A percentile compares a stretch with the other conserved stretches of the same genome.
Evolutionary conservation across 2,113 vertebrate genomes (phyloP).

Genomic region (Oncorhynchus tshawytscha): DNA sequence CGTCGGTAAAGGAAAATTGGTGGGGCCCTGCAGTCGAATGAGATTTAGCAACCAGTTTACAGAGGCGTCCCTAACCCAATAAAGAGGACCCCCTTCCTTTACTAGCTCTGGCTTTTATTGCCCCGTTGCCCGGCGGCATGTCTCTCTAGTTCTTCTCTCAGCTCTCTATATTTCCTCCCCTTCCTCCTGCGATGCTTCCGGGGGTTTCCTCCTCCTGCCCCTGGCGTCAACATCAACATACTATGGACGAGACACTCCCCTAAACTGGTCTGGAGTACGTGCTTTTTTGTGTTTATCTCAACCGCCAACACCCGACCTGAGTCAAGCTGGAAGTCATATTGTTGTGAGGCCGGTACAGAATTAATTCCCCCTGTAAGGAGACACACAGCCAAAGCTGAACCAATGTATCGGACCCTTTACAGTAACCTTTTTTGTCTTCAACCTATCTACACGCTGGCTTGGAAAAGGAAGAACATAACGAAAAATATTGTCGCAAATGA

Average conservation of each 20-base stretch:
- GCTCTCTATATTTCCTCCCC: constrained; percentile 41
- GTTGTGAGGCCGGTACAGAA: not conserved
- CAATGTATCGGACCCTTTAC: not conserved
- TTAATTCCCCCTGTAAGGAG: no score
- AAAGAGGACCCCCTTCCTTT: constrained; percentile 52
- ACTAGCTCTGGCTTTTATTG: constrained; percentile 48
- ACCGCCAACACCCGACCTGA: no score
- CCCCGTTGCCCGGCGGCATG: constrained; percentile 34
- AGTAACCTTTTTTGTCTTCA: not conserved
- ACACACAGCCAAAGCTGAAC: no score
- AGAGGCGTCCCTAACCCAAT: constrained; percentile 59
- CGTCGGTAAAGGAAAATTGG: not conserved
- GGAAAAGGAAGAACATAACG: not conserved
- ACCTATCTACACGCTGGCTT: not conserved
- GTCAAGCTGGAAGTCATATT: no score
- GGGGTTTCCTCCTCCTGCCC: constrained; percentile 21
- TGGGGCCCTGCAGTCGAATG: constrained; percentile 49
- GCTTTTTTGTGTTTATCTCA: no score
- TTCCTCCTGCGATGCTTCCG: not conserved
- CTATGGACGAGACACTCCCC: no score
- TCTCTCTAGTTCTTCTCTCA: constrained; percentile 35
- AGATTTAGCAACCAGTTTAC: constrained; percentile 64
- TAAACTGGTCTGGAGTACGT: no score
- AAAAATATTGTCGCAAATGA: not conserved
- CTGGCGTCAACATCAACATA: no score